These are phyloP conservation scores for Clupea harengus DNA, from an alignment of 2,113 vertebrate species.

Conservation along the genomic window DNA sequence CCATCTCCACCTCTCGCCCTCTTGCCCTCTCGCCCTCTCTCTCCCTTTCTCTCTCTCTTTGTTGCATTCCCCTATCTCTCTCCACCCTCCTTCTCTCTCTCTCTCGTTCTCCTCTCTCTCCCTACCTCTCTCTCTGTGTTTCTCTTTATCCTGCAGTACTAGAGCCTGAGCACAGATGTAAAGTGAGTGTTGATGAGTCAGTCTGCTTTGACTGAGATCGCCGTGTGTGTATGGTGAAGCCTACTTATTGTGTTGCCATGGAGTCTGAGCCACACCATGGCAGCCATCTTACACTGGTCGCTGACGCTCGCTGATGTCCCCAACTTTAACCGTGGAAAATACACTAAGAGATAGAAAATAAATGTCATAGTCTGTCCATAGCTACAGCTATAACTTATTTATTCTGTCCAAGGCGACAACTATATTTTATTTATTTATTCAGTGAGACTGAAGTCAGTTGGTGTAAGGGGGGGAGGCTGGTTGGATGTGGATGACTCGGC, in stretches of 20 bases:
- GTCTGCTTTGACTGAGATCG: constrained; percentile 64
- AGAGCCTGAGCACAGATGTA: constrained; percentile 60
- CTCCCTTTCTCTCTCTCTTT: not conserved
- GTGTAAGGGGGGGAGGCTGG: no score
- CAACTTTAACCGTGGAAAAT: constrained; percentile 29
- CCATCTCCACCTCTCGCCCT: not conserved
- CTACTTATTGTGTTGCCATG: constrained; percentile 46
- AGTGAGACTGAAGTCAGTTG: no score
- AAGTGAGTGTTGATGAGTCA: constrained; percentile 70
- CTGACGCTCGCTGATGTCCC: constrained; percentile 9
- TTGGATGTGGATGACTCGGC: no score
- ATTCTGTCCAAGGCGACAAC: no score
- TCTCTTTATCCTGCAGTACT: constrained; percentile 55
- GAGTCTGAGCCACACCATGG: constrained; percentile 35
- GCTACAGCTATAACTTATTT: not conserved
- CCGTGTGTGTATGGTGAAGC: constrained; percentile 31
- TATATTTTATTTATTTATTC: no score
- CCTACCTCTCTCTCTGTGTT: constrained; percentile 49
- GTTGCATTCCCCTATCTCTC: not conserved
- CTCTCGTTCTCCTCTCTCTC: not conserved
- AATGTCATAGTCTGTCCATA: not conserved
- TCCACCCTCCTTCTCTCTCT: not conserved
- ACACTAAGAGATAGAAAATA: no score
- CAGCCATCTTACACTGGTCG: constrained; percentile 30
- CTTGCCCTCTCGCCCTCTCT: not conserved